Conservation (phyloP, 1,140 invertebrate genomes). For the Drosophila baimaii region DNA sequence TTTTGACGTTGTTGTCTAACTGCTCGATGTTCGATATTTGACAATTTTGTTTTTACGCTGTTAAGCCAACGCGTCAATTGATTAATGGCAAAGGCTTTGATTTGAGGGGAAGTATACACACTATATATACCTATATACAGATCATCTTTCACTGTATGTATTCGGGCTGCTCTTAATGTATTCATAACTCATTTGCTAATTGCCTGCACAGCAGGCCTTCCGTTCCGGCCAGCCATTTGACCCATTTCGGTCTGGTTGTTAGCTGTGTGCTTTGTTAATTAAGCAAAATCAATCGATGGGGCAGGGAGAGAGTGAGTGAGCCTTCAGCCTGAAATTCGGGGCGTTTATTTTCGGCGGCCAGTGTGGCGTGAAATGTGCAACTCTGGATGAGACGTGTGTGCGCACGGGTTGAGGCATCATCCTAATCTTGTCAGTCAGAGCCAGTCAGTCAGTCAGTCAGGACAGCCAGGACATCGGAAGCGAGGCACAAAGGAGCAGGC, state of each 20-base stretch:
- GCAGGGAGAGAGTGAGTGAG: not conserved
- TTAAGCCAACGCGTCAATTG: conserved; percentile 13
- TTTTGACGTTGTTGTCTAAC: conserved; percentile 25
- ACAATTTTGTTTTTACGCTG: conserved; percentile 20
- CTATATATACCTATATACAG: not conserved
- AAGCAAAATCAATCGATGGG: conserved; percentile 67
- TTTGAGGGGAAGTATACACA: not conserved
- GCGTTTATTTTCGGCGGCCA: conserved; percentile 59
- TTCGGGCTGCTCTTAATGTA: conserved; percentile 5
- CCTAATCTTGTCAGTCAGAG: conserved; percentile 46
- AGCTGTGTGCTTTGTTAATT: conserved; percentile 58
- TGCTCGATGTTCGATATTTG: conserved; percentile 21
- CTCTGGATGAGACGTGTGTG: conserved; percentile 11
- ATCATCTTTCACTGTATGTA: conserved; percentile 17
- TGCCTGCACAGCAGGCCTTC: conserved; percentile 14
- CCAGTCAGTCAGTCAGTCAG: conserved; percentile 1
- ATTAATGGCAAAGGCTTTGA: conserved; percentile 14
- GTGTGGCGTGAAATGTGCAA: conserved; percentile 46
- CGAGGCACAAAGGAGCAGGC: not conserved
- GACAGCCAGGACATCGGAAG: not conserved
- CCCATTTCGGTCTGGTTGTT: conserved; percentile 48
- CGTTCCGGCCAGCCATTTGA: conserved; percentile 20
- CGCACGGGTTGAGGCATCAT: conserved; percentile 25
- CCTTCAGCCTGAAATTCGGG: conserved; percentile 12
- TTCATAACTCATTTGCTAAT: conserved; percentile 29